Evolutionary conservation across 2,888 invertebrate species (phyloP).

Genomic region (Polydrusus tereticollis): DNA sequence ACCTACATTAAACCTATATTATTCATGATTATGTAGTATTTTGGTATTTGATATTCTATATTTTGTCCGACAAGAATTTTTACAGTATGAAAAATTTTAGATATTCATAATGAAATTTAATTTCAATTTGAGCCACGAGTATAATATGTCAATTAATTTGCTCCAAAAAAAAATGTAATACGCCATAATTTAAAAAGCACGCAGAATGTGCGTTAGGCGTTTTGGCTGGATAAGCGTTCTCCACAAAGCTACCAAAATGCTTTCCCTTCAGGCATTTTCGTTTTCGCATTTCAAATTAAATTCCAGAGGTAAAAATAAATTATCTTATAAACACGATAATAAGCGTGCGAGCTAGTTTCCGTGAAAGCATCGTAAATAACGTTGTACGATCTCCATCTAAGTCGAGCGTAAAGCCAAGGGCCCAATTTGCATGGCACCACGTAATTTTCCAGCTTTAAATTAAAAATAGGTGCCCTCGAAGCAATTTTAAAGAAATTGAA

Average conservation of each 20-base stretch:
- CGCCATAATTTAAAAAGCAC: no score
- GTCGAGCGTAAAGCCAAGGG: conserved; percentile 24
- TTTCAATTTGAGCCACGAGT: no score
- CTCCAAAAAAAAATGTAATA: no score
- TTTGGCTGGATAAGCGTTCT: no score
- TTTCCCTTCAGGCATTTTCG: conserved; percentile 26
- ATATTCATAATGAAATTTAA: no score
- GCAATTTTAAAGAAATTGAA: background rate
- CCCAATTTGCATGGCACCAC: conserved; percentile 30
- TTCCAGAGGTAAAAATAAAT: conserved; percentile 63
- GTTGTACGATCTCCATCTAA: background rate
- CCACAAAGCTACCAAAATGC: conserved; percentile 36
- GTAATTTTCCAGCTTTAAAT: conserved; percentile 21
- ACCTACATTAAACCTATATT: no score
- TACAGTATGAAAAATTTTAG: no score
- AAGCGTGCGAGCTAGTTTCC: conserved; percentile 62
- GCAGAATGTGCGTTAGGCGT: no score
- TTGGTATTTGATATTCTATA: no score
- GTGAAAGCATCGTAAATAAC: conserved; percentile 52
- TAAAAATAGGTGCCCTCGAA: conserved; percentile 8
- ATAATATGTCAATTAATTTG: no score
- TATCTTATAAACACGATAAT: conserved; percentile 62
- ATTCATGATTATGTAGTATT: no score
- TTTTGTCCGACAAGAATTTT: no score
- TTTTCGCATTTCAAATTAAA: conserved; percentile 58